Evolutionary conservation across 2,888 invertebrate species (phyloP).

Genomic region (Sepioteuthis lessoniana): DNA sequence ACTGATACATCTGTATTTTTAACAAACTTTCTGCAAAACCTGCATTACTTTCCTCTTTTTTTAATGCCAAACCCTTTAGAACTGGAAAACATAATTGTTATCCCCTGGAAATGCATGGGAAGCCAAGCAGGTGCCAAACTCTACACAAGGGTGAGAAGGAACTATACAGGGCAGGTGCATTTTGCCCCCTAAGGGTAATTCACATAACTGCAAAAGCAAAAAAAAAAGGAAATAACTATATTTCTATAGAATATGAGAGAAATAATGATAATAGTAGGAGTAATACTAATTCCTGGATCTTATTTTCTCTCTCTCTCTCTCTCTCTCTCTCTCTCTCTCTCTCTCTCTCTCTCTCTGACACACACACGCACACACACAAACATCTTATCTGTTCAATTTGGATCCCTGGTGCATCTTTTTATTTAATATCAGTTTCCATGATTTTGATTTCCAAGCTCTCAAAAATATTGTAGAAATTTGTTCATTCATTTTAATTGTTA

Average conservation of each 20-base stretch:
- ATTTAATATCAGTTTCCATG: neutral
- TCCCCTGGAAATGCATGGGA: neutral
- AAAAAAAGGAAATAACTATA: neutral
- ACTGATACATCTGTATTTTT: no score
- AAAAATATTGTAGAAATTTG: neutral
- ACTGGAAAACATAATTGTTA: neutral
- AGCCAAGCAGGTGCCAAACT: neutral
- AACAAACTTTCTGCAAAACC: no score
- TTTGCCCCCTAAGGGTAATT: neutral
- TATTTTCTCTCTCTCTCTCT: neutral
- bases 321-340: neutral
- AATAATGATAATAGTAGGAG: neutral
- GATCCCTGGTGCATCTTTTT: neutral
- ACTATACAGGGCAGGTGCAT: neutral
- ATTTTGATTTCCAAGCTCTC: neutral
- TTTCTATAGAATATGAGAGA: neutral
- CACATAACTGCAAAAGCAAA: neutral
- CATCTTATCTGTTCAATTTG: neutral
- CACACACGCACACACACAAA: neutral
- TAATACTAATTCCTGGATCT: neutral
- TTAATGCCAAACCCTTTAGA: neutral
- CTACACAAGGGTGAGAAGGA: neutral
- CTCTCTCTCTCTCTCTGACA: neutral
- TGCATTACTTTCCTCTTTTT: no score
- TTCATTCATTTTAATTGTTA: neutral